These are phyloP conservation scores for Sciaenops ocellatus DNA, from an alignment of 2,797 vertebrate genomes.

Conservation along the genomic window DNA sequence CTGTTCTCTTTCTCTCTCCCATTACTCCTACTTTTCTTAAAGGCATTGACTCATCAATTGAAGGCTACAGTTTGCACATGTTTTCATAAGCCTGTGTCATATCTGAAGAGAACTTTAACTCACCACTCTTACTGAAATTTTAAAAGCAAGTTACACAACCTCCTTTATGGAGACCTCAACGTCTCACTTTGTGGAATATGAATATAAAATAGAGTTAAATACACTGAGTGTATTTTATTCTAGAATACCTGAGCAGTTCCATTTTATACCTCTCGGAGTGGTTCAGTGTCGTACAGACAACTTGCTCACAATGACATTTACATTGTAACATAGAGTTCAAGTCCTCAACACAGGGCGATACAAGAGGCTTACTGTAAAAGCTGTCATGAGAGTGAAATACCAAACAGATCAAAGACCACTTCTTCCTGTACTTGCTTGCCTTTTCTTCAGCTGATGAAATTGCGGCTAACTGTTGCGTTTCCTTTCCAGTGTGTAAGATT, in stretches of 20 bases:
- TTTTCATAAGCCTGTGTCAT: not conserved
- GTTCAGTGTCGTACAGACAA: not conserved
- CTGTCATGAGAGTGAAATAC: not conserved
- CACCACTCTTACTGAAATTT: not conserved
- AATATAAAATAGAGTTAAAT: not conserved
- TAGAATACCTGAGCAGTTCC: not conserved
- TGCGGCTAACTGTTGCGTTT: not conserved
- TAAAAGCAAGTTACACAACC: not conserved
- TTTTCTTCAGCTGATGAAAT: not conserved
- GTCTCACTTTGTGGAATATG: not conserved
- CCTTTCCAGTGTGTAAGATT: not conserved
- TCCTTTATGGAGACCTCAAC: not conserved
- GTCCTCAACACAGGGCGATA: not conserved
- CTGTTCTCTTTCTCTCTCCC: not conserved
- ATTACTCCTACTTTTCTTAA: not conserved
- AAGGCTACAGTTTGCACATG: not conserved
- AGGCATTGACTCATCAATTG: constrained; percentile 18
- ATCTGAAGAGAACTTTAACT: not conserved
- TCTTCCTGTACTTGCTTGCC: not conserved
- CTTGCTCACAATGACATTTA: not conserved
- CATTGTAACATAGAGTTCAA: not conserved
- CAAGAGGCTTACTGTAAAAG: not conserved
- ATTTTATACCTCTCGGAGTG: not conserved
- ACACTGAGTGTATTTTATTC: not conserved
- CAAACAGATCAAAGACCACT: not conserved